These are phyloP conservation scores for Theretra japonica DNA, from an alignment of 2,888 invertebrate genomes.

Conservation along the genomic window DNA sequence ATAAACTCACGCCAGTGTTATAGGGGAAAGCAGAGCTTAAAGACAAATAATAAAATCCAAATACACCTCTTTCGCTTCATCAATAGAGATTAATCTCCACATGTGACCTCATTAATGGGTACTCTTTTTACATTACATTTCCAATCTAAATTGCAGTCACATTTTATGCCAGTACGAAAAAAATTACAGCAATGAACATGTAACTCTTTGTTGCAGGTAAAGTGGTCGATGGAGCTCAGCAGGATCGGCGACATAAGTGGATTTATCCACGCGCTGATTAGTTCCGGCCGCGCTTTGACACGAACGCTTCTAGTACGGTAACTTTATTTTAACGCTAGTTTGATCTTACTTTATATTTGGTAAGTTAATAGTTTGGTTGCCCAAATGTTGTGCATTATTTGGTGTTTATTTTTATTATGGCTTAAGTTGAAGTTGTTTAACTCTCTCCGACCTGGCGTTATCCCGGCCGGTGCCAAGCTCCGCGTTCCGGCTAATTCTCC, in stretches of 20 bases:
- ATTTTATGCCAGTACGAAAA: background rate
- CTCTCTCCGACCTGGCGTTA: no score
- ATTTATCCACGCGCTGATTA: conserved; percentile 20
- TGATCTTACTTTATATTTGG: background rate
- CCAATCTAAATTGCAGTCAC: no score
- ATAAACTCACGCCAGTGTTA: no score
- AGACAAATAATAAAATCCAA: no score
- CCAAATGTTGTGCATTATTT: background rate
- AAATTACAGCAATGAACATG: conserved; percentile 20
- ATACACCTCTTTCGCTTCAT: no score
- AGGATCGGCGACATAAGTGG: conserved; percentile 13
- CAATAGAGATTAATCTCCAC: no score
- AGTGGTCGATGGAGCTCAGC: conserved; percentile 16
- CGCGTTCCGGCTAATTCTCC: no score
- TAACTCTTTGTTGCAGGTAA: conserved; percentile 48
- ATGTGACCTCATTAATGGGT: no score
- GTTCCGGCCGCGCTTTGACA: background rate
- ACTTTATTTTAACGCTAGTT: conserved; percentile 11
- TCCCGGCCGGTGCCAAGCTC: no score
- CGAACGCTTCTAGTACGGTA: conserved; percentile 10
- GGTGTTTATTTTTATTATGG: background rate
- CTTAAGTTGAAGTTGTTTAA: no score
- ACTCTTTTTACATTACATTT: no score
- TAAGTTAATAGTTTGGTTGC: background rate
- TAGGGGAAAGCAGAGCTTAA: no score